Evolutionary conservation across 2,113 vertebrate species (phyloP).

Genomic region (Crotalus horridus): DNA sequence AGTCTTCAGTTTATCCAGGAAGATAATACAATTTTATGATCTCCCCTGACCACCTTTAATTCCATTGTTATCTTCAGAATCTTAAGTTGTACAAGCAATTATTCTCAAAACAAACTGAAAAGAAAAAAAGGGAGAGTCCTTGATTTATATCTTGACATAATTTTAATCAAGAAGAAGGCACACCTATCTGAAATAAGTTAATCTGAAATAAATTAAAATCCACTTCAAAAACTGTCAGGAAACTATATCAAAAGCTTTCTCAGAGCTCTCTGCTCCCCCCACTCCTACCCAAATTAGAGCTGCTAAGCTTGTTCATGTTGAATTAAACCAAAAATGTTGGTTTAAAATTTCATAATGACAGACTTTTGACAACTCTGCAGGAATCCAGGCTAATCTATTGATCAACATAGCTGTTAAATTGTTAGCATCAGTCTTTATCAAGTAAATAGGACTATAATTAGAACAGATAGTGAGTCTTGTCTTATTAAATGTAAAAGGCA

Average conservation of each 20-base stretch:
- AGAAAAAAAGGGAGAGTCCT: not conserved
- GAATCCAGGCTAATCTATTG: not conserved
- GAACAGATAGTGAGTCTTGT: not conserved
- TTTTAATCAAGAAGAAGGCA: not conserved
- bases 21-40: not conserved
- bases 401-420: not conserved
- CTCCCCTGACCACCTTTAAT: not conserved
- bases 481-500: not conserved
- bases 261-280: not conserved
- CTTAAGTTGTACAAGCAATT: not conserved
- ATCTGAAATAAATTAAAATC: not conserved
- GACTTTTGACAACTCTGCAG: not conserved
- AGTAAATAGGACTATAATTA: not conserved
- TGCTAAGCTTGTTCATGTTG: too few relatives aligned
- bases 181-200: not conserved
- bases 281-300: not conserved
- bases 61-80: not conserved
- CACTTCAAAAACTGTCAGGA: not conserved
- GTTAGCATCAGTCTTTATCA: not conserved
- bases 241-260: not conserved
- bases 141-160: not conserved
- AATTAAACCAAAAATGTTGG: too few relatives aligned
- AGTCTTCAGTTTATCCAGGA: not conserved
- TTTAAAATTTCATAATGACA: not conserved
- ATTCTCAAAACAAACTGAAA: not conserved